Conservation (phyloP, 2,888 invertebrate genomes). For the Limenitis arthemis region DNA sequence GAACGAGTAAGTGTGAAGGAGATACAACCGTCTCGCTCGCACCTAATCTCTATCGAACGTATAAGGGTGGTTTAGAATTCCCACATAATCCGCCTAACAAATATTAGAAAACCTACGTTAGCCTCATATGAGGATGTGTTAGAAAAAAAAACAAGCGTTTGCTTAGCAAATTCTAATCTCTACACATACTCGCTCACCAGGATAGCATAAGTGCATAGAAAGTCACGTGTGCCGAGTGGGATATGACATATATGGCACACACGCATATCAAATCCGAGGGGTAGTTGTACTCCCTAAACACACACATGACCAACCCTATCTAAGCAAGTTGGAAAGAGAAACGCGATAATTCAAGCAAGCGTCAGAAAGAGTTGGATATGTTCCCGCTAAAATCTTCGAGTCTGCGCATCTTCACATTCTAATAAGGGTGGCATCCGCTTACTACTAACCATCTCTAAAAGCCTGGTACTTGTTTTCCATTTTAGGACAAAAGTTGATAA, state of each 20-base stretch:
- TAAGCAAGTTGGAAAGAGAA: constrained; percentile 49
- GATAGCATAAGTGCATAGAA: constrained; percentile 50
- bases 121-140: constrained; percentile 43
- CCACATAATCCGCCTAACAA: neutral
- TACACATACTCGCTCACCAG: constrained; percentile 68
- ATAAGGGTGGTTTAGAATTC: neutral
- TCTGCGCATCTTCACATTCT: constrained; percentile 60
- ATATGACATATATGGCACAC: constrained; percentile 54
- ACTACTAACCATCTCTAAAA: constrained; percentile 44
- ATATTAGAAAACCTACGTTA: constrained; percentile 43
- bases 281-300: constrained; percentile 51
- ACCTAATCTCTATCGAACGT: constrained; percentile 20
- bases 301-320: constrained; percentile 48
- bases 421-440: constrained; percentile 55
- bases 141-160: constrained; percentile 64
- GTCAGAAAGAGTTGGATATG: constrained; percentile 60
- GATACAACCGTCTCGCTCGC: constrained; percentile 14
- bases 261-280: constrained; percentile 59
- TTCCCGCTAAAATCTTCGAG: constrained; percentile 40
- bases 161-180: constrained; percentile 72
- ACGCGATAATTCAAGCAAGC: constrained; percentile 22
- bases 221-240: constrained; percentile 57
- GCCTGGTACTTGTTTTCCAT: constrained; percentile 71
- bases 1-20: constrained; percentile 6
- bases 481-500: constrained; percentile 72